A percentile compares a stretch with the other conserved stretches of the same genome.
Conservation (phyloP, 1,140 invertebrate species). For the Metaphire vulgaris region DNA sequence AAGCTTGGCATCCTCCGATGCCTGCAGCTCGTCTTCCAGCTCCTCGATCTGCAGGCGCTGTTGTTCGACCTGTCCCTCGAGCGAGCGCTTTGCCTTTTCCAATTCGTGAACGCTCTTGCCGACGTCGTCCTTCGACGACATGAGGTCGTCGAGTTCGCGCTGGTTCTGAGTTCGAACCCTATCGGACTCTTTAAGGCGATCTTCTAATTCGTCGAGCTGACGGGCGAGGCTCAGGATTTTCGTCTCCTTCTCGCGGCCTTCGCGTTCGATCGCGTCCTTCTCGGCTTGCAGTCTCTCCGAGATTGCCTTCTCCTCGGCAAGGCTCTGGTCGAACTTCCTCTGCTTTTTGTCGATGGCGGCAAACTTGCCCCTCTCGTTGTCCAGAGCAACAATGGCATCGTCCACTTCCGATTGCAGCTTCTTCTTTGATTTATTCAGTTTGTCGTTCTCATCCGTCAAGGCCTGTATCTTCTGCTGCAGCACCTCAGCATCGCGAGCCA, state of each 20-base stretch:
- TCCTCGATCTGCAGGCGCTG: conserved; percentile 92
- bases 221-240: conserved; percentile 80
- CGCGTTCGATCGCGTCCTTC: conserved; percentile 83
- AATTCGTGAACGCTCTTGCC: conserved; percentile 97
- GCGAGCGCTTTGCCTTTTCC: conserved; percentile 85
- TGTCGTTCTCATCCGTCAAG: conserved; percentile 76
- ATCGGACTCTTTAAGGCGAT: conserved; percentile 85
- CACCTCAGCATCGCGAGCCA: conserved; percentile 79
- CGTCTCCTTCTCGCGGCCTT: conserved; percentile 95
- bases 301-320: conserved; percentile 83
- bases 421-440: conserved; percentile 92
- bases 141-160: conserved; percentile 87
- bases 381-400: conserved; percentile 64
- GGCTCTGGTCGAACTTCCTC: conserved; percentile 92
- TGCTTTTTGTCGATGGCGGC: conserved; percentile 90
- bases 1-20: conserved; percentile 93
- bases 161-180: conserved; percentile 72
- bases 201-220: conserved; percentile 80
- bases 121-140: conserved; percentile 81
- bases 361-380: conserved; percentile 75
- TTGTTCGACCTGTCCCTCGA: conserved; percentile 87
- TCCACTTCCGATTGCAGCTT: conserved; percentile 85
- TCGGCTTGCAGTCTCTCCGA: conserved; percentile 73
- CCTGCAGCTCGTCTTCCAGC: conserved; percentile 92
- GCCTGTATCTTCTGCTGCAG: conserved; percentile 79